A percentile compares a stretch with the other conserved stretches of the same genome.
Conservation (phyloP, 2,888 invertebrate species). For the Portevinia maculata region DNA sequence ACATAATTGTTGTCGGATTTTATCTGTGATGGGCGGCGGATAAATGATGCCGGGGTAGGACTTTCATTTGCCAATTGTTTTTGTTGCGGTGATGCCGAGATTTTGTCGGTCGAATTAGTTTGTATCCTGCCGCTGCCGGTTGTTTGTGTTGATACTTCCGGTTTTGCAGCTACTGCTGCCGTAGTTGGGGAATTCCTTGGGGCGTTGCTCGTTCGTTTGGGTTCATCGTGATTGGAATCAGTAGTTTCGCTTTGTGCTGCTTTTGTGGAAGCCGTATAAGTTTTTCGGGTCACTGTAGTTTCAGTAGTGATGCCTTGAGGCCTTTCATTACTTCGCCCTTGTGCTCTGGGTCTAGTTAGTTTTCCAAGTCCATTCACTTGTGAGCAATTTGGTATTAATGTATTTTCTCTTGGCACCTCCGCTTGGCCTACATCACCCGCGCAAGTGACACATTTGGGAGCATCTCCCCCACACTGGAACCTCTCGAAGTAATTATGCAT, state of each 20-base stretch:
- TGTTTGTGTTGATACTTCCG: constrained; percentile 54
- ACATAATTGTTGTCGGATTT: constrained; percentile 75
- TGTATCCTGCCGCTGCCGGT: constrained; percentile 38
- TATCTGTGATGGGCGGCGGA: constrained; percentile 64
- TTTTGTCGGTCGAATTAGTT: constrained; percentile 57
- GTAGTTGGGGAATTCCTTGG: constrained; percentile 22
- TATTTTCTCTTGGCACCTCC: constrained; percentile 9
- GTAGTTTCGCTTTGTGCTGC: constrained; percentile 5
- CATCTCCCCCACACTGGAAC: constrained; percentile 74
- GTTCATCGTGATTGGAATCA: constrained; percentile 45
- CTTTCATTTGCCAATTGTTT: constrained; percentile 76
- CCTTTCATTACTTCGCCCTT: constrained; percentile 52
- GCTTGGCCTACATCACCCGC: background rate
- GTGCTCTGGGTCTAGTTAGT: constrained; percentile 21
- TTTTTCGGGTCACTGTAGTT: constrained; percentile 45
- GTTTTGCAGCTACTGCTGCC: constrained; percentile 35
- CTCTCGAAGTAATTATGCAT: constrained; percentile 79
- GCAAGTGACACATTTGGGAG: constrained; percentile 43
- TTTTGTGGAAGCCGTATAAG: constrained; percentile 20
- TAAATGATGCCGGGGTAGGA: constrained; percentile 49
- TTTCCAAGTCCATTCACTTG: constrained; percentile 65
- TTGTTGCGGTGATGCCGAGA: constrained; percentile 43
- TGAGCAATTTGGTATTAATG: constrained; percentile 43
- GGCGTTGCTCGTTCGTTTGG: constrained; percentile 26
- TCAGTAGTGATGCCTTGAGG: constrained; percentile 42